Evolutionary conservation across 2,113 vertebrate genomes (phyloP), one percentile per base, ranked within the genome.

Genomic region (Brachyistius frenatus): DNA sequence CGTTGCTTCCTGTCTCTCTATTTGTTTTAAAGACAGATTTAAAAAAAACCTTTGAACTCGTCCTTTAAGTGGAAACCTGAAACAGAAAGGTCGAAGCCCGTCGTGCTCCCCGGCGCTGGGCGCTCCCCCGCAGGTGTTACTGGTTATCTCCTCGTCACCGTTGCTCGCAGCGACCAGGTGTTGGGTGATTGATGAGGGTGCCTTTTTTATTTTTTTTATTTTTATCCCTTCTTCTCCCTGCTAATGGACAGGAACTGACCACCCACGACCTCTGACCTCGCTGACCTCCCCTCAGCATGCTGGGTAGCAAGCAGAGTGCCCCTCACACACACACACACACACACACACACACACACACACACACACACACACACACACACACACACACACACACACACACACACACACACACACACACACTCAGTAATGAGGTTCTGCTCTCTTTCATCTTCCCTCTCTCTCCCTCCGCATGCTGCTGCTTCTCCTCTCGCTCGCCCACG

Each of bases 181-280:
- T 69, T 3, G 39, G 50, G 69, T 91, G 90, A 94, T 93, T 89
- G 88, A 93, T 93, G 90, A 85, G 68, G 66, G 53, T 65, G 50
- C 13, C 54, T 83, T 80, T 78, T 88, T 53, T 73, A 55, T 70
- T 23, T 23, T 23, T 23, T 23, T 23, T 23, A 23, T 23, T 23
- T 23, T 23, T 23, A 23, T 23, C 23, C 23, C 23, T 23, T 23
- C 53, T 60, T 13, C 65, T 56, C 61, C 62, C 66, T 76, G 76
- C 82, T 92, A 87, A 93, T 92, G 89, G 89, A 88, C 90, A 91
- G 93, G 93, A 93, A 92, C 91, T 87, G 86, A 75, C 89, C 86
- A 83, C 85, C 85, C 78, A 72, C 68, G n/a, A 83, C 90, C 87
- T 84, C 77, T 87, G 87, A 91, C 89, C 92, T 76, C 70, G 31